phyloP scores from a whole-genome alignment of 2,888 invertebrate genomes.

The Cinara cedri region DNA sequence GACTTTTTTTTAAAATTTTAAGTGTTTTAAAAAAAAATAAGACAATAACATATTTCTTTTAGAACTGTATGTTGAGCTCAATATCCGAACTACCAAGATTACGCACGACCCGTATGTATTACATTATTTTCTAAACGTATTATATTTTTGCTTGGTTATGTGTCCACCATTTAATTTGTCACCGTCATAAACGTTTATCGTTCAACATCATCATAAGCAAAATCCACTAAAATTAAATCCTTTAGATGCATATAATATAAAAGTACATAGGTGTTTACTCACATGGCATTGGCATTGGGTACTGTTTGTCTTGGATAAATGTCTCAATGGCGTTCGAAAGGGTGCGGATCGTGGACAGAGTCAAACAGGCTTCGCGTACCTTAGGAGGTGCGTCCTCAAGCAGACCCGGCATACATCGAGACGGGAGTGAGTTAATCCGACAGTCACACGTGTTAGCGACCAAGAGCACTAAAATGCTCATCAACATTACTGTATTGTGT shows the following conservation, averaged over 20 bases:
- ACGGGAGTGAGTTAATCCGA: conserved; percentile 62
- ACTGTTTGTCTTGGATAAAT: conserved; percentile 67
- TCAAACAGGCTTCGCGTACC: conserved; percentile 70
- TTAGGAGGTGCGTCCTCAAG: conserved; percentile 71
- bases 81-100: too few species aligned
- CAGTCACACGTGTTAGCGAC: conserved; percentile 19
- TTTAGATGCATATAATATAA: conserved; percentile 60
- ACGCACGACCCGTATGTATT: too few species aligned
- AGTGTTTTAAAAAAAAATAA: too few species aligned
- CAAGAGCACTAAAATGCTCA: conserved; percentile 12
- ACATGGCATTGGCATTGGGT: conserved; percentile 57
- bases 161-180: too few species aligned
- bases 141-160: too few species aligned
- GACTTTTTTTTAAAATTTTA: too few species aligned
- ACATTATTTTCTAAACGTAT: too few species aligned
- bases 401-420: conserved; percentile 69
- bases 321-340: conserved; percentile 70
- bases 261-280: conserved; percentile 12
- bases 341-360: conserved; percentile 72
- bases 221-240: too few species aligned
- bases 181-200: too few species aligned
- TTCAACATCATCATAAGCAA: too few species aligned
- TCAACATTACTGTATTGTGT: neutral
- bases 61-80: too few species aligned
- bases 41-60: too few species aligned